phyloP scores from a whole-genome alignment of 2,797 vertebrate species.

The Florisuga fusca region DNA sequence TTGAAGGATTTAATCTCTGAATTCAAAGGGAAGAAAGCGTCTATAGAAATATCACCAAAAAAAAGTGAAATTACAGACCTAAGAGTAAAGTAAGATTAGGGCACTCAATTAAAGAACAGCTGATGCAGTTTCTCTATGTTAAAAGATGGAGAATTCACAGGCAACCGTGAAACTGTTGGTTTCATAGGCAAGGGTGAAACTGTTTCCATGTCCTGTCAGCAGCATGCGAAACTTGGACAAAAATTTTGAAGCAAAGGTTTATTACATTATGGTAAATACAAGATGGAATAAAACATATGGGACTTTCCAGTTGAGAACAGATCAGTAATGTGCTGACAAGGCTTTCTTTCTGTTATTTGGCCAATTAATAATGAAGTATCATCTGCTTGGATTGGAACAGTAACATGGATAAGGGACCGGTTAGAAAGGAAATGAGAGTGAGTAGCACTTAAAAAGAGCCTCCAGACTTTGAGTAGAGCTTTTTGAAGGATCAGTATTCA shows the following conservation, averaged over 20 bases:
- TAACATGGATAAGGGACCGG: background rate
- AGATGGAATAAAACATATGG: background rate
- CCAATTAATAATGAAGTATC: background rate
- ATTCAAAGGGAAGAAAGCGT: background rate
- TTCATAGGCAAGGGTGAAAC: background rate
- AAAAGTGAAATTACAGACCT: background rate
- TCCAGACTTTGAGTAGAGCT: background rate
- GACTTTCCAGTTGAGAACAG: background rate
- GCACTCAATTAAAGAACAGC: background rate
- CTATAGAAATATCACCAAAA: background rate
- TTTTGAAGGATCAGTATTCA: conserved; percentile 25
- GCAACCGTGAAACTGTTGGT: background rate
- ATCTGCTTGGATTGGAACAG: background rate
- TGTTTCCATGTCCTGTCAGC: background rate
- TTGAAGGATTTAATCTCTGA: background rate
- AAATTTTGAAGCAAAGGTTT: background rate
- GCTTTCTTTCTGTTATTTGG: background rate
- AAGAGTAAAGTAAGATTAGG: background rate
- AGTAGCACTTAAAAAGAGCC: background rate
- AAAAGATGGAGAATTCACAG: background rate
- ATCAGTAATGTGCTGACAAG: background rate
- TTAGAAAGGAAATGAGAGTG: background rate
- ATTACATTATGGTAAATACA: background rate
- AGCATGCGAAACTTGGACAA: background rate
- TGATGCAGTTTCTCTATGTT: background rate